Base-by-base conservation (phyloP, 2,797 vertebrate species). In the Psittacula echo region DNA sequence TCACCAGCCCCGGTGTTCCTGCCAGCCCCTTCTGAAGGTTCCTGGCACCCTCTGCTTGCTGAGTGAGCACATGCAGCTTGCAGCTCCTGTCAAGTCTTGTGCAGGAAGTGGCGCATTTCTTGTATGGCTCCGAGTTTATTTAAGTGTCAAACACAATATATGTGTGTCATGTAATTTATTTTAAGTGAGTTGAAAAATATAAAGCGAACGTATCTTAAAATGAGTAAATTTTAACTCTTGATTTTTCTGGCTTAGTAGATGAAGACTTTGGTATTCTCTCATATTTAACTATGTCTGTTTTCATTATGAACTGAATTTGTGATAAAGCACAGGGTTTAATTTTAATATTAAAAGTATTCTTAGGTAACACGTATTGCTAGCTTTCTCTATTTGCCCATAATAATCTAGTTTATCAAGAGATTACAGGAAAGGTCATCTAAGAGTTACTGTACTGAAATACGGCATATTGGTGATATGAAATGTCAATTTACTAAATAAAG, bases 101-200 rank as follows among this genome's bases (percentile, higher is more conserved):
- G 39, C 54, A 41, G 7, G 10, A 48, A 4, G 22, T 8, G 15
- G 8, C 27, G n/a, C 26, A 22, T 37, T 50, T 82, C 13, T 48
- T 50, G 13, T 7, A 4, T 11, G 27, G 7, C 11, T 60, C 48
- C 15, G 16, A 30, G 12, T 54, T 71, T 71, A 22, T 75, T 85
- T 48, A 19, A 0, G 0, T 26, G 24, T 44, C 44, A 64, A 60
- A 51, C 5, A 19, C 0, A 0, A 53, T 68, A 53, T 48, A 24
- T 50, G 9, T 13, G 19, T 14, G 29, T 41, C 9, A 15, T 17
- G 24, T 26, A 7, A 2, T 39, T 92, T 45, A n/a, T 81, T 90
- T 74, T 11, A 71, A 68, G 51, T 12, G 15, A 82, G 20, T 34
- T 66, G 32, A 73, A 82, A 82, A 75, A 15, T 39, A 17, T 3